phyloP scores from a whole-genome alignment of 2,888 invertebrate genomes.

The Eupithecia tripunctaria region DNA sequence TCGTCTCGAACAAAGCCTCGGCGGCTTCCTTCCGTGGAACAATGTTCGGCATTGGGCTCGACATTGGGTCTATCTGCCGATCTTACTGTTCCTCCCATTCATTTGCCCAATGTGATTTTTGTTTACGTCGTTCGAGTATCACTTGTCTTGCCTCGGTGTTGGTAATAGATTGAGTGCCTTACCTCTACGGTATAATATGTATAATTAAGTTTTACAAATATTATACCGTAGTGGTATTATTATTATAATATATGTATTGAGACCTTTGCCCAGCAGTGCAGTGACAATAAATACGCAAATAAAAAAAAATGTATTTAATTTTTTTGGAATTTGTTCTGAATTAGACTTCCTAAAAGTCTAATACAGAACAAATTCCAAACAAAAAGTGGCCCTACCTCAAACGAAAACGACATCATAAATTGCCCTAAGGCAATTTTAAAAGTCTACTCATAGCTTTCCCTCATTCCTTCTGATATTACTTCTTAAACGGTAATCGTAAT shows the following conservation, averaged over 20 bases:
- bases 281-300: no score
- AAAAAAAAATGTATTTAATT: no score
- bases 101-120: constrained; percentile 59
- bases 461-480: not conserved
- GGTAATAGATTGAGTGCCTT: not conserved
- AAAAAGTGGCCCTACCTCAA: no score
- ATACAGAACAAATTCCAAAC: no score
- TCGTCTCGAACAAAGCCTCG: constrained; percentile 65
- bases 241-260: no score
- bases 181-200: no score
- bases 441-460: not conserved
- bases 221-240: no score
- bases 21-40: constrained; percentile 80
- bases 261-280: no score
- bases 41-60: constrained; percentile 81
- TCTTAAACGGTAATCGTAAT: not conserved
- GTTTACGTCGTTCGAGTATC: constrained; percentile 43
- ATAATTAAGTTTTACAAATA: not conserved
- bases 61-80: constrained; percentile 80
- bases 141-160: not conserved
- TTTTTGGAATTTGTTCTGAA: no score
- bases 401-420: no score
- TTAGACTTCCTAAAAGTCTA: no score
- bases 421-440: not conserved
- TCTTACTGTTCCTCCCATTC: constrained; percentile 80